Evolutionary conservation across 1,140 invertebrate genomes (phyloP).

Genomic region (Acromyrmex echinatior): DNA sequence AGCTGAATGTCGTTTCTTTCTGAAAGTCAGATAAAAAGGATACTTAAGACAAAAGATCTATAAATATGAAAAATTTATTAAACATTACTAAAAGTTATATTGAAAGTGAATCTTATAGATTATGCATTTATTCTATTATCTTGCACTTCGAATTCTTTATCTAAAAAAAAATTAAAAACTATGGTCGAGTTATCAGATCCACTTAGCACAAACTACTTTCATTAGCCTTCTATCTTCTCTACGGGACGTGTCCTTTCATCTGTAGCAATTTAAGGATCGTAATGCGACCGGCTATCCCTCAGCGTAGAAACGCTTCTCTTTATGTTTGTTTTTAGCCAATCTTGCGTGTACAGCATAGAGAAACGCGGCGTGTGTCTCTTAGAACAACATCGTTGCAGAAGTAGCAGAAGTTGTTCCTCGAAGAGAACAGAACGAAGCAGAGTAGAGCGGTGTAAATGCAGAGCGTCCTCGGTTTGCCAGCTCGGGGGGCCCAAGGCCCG

Average conservation of each 20-base stretch:
- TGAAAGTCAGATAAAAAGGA: not conserved
- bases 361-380: constrained; percentile 14
- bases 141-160: not conserved
- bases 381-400: constrained; percentile 14
- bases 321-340: constrained; percentile 8
- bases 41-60: not conserved
- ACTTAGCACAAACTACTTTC: not conserved
- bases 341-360: not conserved
- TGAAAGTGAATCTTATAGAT: constrained; percentile 6
- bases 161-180: not conserved
- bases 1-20: not conserved
- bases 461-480: constrained; percentile 42
- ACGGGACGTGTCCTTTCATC: not conserved
- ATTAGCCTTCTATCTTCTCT: constrained; percentile 9
- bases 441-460: constrained; percentile 20
- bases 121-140: not conserved
- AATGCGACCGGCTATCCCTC: constrained; percentile 23
- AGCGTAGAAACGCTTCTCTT: not conserved
- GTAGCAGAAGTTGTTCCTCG: constrained; percentile 7
- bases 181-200: constrained; percentile 3
- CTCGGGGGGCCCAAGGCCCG: constrained; percentile 3
- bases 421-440: constrained; percentile 22
- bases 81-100: not conserved
- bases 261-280: constrained; percentile 37
- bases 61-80: not conserved